Conservation (phyloP, 1,140 invertebrate species). For the Lepidostoma basale region DNA sequence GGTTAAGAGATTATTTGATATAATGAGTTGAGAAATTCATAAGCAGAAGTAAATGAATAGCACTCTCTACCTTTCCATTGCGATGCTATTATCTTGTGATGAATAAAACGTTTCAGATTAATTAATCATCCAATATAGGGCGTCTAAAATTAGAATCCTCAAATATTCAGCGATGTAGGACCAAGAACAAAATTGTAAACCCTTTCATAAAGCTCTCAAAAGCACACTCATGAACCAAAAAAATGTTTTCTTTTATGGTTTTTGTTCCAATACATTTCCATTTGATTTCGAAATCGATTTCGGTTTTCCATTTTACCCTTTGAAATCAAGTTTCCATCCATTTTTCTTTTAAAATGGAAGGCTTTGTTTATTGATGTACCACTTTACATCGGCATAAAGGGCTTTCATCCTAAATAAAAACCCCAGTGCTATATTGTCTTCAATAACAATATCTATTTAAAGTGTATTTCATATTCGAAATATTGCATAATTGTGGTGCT, state of each 20-base stretch:
- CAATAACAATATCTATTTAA: not conserved
- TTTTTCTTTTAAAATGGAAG: constrained; percentile 16
- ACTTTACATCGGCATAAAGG: not conserved
- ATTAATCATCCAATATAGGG: too few species aligned
- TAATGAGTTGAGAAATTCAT: too few species aligned
- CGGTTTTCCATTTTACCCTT: constrained; percentile 5
- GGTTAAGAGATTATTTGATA: too few species aligned
- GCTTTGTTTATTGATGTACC: constrained; percentile 8
- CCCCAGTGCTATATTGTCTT: not conserved
- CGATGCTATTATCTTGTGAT: too few species aligned
- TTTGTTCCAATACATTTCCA: constrained; percentile 4
- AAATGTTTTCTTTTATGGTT: not conserved
- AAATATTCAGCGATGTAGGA: not conserved
- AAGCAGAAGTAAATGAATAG: too few species aligned
- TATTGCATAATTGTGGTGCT: too few species aligned
- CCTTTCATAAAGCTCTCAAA: too few species aligned
- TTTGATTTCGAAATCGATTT: not conserved
- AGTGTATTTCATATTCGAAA: not conserved
- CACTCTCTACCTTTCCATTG: too few species aligned
- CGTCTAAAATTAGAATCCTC: too few species aligned
- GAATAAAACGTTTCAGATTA: too few species aligned
- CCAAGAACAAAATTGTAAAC: not conserved
- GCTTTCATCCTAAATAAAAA: constrained; percentile 3
- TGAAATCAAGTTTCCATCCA: constrained; percentile 14
- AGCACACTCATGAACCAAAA: too few species aligned